Conservation (phyloP, 2,888 invertebrate species). For the Mystacides longicornis region DNA sequence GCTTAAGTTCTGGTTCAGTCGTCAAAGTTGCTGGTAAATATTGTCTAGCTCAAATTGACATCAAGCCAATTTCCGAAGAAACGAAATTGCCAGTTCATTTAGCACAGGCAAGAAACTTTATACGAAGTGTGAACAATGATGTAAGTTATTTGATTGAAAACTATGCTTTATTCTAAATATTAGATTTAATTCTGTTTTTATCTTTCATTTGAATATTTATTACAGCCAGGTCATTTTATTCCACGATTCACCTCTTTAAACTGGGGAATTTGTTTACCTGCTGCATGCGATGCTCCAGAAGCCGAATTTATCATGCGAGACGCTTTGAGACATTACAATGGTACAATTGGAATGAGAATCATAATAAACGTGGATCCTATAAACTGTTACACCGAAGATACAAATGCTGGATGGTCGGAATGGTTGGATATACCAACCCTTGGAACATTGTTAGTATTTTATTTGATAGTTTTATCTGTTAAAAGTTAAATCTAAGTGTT, state of each 20-base stretch:
- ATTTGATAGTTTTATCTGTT: conserved; percentile 1
- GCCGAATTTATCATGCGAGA: conserved; percentile 51
- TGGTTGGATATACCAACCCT: conserved; percentile 36
- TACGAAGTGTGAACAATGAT: conserved; percentile 58
- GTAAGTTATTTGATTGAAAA: conserved; percentile 35
- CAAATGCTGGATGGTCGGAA: conserved; percentile 27
- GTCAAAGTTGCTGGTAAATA: conserved; percentile 62
- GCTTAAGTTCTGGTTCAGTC: conserved; percentile 50
- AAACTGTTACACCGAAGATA: conserved; percentile 51
- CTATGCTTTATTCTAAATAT: background rate
- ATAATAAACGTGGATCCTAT: conserved; percentile 48
- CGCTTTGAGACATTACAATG: conserved; percentile 52
- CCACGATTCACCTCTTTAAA: conserved; percentile 63
- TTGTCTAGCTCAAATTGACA: conserved; percentile 58
- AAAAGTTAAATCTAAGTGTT: background rate
- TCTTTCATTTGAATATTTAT: conserved; percentile 11
- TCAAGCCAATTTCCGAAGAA: conserved; percentile 43
- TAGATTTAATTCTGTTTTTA: background rate
- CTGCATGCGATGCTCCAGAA: conserved; percentile 53
- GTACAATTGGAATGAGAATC: conserved; percentile 51
- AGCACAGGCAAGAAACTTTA: conserved; percentile 56
- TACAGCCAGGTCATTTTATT: conserved; percentile 64
- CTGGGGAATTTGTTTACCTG: conserved; percentile 65
- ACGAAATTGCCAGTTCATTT: conserved; percentile 57
- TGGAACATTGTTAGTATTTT: conserved; percentile 32